phyloP scores from a whole-genome alignment of 2,888 invertebrate species.

The Adela reaumurella region DNA sequence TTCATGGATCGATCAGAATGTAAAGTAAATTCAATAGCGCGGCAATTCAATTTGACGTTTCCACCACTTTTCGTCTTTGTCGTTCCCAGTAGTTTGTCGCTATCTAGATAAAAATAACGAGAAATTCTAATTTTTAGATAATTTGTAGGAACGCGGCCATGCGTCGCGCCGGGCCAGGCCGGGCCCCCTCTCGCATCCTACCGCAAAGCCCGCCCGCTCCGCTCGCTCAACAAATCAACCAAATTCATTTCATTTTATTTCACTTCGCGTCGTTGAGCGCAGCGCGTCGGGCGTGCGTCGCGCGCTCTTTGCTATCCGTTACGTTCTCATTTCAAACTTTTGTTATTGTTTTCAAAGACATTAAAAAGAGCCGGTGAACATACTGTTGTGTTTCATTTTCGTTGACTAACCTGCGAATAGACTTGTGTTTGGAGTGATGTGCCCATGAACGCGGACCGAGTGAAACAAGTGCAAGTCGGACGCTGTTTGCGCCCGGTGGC shows the following conservation, averaged over 20 bases:
- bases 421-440: too few relatives aligned
- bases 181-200: slow-evolving; percentile 15
- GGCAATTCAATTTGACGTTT: too few relatives aligned
- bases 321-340: slow-evolving; percentile 33
- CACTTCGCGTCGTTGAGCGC: slow-evolving; percentile 35
- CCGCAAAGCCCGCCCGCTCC: slow-evolving; percentile 2
- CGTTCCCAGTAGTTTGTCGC: too few relatives aligned
- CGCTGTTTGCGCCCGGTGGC: neutral
- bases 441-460: neutral
- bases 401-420: neutral
- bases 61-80: too few relatives aligned
- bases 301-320: slow-evolving; percentile 20
- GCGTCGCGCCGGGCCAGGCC: neutral
- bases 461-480: neutral
- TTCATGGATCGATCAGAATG: too few relatives aligned
- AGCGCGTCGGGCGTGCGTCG: slow-evolving; percentile 28
- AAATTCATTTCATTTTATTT: neutral
- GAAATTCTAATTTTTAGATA: too few relatives aligned
- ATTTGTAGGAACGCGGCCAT: too few relatives aligned
- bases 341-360: neutral
- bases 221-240: slow-evolving; percentile 16
- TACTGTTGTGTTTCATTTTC: neutral
- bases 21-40: too few relatives aligned
- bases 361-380: neutral
- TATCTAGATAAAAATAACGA: too few relatives aligned